Base-by-base conservation (phyloP, 2,888 invertebrate species). In the Drosophila vallismaia region DNA sequence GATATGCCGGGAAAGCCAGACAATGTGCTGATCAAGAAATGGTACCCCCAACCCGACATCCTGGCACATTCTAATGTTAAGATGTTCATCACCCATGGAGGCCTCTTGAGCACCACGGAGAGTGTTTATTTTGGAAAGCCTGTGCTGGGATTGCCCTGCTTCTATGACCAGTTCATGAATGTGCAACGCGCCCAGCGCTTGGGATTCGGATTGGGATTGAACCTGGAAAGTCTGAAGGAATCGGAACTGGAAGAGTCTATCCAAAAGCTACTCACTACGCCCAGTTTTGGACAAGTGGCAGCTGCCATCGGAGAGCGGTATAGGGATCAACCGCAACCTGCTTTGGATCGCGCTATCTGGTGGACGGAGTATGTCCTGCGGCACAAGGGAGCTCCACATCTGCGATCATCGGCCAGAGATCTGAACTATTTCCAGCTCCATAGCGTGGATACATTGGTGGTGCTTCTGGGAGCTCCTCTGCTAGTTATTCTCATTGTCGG, bases 71-170 rank as follows among this genome's bases (percentile, higher is more conserved):
- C 91, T 0, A 92, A 92, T 26, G 90, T 92, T 0, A 91, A 90
- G 29, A 86, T 92, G 0, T 93, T 93, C 58, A 92, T 94, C 45
- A 93, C 92, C 0, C 93, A 94, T 76, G 93, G 93, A 0, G 93
- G 93, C 0, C 88, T 93, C 10, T 87, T 93, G 19, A 92, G 93
- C 50, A 89, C 92, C 3, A 91, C 91, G 19, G 93, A 93, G 74
- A 90, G 92, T 0, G 83, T 92, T 1, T 89, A 90, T 76, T 89
- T 90, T 60, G 92, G 90, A 2, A 91, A 92, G 3, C 92, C 92
- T 0, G 76, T 92, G 3, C 66, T 93, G 8, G 92, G 92, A 0
- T 73, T 93, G 33, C 92, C 92, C 0, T 75, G 91, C 8, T 89
- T 90, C 54, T 90, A 77, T 40, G 92, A 92, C 76, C 92, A 92